phyloP scores from a whole-genome alignment of 1,140 invertebrate genomes.

The Ctenoplectra terminalis region DNA sequence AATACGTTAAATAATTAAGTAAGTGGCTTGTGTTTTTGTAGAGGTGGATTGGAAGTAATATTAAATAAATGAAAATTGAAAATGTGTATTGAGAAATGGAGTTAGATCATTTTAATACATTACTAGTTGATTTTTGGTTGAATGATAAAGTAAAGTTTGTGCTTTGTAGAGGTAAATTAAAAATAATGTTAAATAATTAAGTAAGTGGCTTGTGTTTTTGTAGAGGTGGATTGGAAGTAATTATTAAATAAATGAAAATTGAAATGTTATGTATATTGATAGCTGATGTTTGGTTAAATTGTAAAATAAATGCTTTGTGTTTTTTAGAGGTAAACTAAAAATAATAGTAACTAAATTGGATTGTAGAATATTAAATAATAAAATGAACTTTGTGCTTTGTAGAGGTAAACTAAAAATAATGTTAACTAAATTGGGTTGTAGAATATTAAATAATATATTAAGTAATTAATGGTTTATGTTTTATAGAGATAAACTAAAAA shows the following conservation, averaged over 20 bases:
- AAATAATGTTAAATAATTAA: too few species aligned
- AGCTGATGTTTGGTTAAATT: not conserved
- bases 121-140: not conserved
- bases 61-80: too few species aligned
- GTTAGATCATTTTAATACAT: not conserved
- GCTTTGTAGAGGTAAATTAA: not conserved
- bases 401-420: not conserved
- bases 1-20: too few species aligned
- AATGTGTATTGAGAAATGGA: too few species aligned
- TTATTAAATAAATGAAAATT: too few species aligned
- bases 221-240: not conserved
- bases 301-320: not conserved
- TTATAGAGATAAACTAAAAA: not conserved
- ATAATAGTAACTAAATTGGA: not conserved
- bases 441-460: too few species aligned
- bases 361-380: too few species aligned
- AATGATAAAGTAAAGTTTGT: not conserved
- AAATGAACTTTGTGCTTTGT: too few species aligned
- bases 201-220: too few species aligned
- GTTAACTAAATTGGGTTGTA: not conserved
- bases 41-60: not conserved
- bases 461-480: not conserved
- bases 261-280: too few species aligned
- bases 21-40: too few species aligned
- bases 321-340: not conserved